Base-by-base conservation (phyloP, 2,888 invertebrate species). In the Parnassius apollo region DNA sequence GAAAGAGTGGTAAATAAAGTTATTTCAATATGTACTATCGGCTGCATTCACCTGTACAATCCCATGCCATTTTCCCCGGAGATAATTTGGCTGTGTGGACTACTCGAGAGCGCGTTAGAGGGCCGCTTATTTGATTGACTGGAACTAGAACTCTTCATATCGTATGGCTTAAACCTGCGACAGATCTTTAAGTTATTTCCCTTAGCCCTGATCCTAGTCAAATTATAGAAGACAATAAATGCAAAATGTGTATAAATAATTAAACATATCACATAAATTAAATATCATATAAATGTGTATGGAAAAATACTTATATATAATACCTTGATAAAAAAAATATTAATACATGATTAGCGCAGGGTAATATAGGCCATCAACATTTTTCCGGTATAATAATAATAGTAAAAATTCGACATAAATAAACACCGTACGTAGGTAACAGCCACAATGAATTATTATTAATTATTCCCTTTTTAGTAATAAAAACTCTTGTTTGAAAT, bases 151-250 rank as follows among this genome's bases (percentile, higher is more conserved):
- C 93, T 80, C 85, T 93, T 85, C 79, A 94, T 93, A 71, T 94
- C 94, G 77, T 94, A 94, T 64, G 94, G 94, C 91, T 94, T 93
- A 77, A 93, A 93, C 75, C 85, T 88, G 80, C 58, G 74, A 76
- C 68, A 54, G 9, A 62, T 45, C 44, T 49, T 51, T 45, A 45
- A 2, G 48, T 56, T 51, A 61, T 42, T 50, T 42, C 49, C 18
- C 56, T 25, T 7, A 12, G 8, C 8, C 53, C 50, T 35, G 42
- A 35, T 12, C 10, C 10, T 2, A 50, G 22, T 7, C 2, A 50
- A 18, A 22, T 50, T 22, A 52, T 1, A 35, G 42, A n/a, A 35
- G 12, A 52, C 52, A 52, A 52, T 10, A 35, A n/a, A 2, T 12
- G n/a, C 10, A 35, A 35, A 2, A 1, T 18, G 18, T 18, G 18